Conservation (phyloP, 2,888 invertebrate species). For the Rosalia funebris region DNA sequence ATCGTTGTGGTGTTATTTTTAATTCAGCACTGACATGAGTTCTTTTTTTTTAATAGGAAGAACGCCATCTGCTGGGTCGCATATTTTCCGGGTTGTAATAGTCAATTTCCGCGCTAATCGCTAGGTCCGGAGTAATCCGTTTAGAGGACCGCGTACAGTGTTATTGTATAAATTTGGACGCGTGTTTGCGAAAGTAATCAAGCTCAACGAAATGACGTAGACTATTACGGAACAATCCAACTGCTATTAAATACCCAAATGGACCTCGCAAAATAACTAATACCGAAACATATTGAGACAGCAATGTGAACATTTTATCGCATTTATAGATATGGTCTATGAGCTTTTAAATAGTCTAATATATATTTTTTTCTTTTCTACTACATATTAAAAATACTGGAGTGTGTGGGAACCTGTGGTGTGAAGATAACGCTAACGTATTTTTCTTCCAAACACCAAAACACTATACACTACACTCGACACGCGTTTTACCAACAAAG, state of each 20-base stretch:
- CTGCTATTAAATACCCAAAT: constrained; percentile 10
- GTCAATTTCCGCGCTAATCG: constrained; percentile 60
- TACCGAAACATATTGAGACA: too few relatives aligned
- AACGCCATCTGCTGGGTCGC: constrained; percentile 49
- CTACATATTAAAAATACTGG: too few relatives aligned
- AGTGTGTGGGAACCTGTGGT: too few relatives aligned
- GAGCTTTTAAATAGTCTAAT: too few relatives aligned
- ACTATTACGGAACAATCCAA: constrained; percentile 24
- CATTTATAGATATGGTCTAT: too few relatives aligned
- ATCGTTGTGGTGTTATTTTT: constrained; percentile 30
- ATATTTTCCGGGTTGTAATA: constrained; percentile 57
- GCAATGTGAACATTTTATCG: too few relatives aligned
- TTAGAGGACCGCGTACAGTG: constrained; percentile 51
- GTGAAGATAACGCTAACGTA: too few relatives aligned
- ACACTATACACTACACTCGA: too few relatives aligned
- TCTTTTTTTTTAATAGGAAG: constrained; percentile 37
- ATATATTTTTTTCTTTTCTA: too few relatives aligned
- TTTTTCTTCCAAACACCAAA: too few relatives aligned
- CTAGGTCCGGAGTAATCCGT: constrained; percentile 55
- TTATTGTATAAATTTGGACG: constrained; percentile 57
- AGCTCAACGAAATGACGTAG: constrained; percentile 29
- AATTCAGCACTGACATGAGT: constrained; percentile 10
- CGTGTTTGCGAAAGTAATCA: constrained; percentile 41
- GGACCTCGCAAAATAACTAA: too few relatives aligned
- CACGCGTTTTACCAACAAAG: too few relatives aligned